phyloP scores from a whole-genome alignment of 2,797 vertebrate species.

The Hybognathus amarus region DNA sequence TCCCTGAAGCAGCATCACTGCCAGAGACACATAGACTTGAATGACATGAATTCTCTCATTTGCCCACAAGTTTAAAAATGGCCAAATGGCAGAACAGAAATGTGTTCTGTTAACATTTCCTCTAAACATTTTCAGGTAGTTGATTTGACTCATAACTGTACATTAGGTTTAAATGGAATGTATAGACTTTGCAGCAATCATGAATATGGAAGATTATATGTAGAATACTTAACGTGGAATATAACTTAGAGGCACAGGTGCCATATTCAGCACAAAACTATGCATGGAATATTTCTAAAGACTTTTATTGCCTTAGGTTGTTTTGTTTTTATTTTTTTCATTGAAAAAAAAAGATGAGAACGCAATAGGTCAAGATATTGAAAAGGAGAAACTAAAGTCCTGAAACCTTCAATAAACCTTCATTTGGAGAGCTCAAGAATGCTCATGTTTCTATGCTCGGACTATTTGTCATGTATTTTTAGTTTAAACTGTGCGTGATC shows the following conservation, averaged over 20 bases:
- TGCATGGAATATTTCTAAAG: constrained; percentile 68
- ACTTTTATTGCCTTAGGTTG: constrained; percentile 55
- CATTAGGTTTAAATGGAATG: constrained; percentile 34
- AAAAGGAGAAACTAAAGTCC: constrained; percentile 52
- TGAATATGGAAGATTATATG: constrained; percentile 53
- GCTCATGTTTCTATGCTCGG: constrained; percentile 13
- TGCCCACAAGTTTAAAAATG: not conserved
- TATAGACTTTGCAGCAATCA: constrained; percentile 45
- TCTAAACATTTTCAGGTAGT: constrained; percentile 40
- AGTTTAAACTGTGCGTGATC: not conserved
- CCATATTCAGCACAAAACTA: constrained; percentile 64
- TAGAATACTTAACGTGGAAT: constrained; percentile 51
- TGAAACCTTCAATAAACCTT: constrained; percentile 63
- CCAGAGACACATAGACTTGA: constrained; percentile 34
- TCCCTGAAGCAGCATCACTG: constrained; percentile 51
- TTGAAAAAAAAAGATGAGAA: constrained; percentile 37
- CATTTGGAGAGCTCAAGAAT: constrained; percentile 28
- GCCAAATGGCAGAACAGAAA: not conserved
- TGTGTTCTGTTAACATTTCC: not conserved
- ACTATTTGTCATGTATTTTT: not conserved
- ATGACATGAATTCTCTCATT: not conserved
- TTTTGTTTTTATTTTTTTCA: constrained; percentile 40
- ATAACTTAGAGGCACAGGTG: constrained; percentile 63
- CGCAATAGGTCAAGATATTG: constrained; percentile 65
- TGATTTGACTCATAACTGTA: constrained; percentile 38